Evolutionary conservation across 2,113 vertebrate species (phyloP), one percentile per base, ranked within the genome.

Genomic region (Cynocephalus volans): DNA sequence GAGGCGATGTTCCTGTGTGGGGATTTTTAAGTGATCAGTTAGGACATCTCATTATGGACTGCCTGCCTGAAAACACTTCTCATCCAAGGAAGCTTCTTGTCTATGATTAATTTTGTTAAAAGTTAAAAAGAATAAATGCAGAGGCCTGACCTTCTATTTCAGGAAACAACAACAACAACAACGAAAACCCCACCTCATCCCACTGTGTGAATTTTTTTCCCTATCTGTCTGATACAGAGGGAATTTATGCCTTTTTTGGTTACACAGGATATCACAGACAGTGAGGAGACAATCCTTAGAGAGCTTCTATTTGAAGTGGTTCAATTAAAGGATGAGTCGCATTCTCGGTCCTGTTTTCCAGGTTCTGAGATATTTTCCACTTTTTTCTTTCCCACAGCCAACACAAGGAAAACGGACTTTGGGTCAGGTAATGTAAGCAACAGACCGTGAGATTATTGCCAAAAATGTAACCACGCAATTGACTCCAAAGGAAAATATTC

Each of bases 351-450:
- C 33, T 95, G 50, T 98, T 96, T 97, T 97, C 96, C 96, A 94
- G 87, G 87, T 98, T 91, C 86, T 94, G 92, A 95, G 94, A 82
- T 97, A 95, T 98, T 99, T 98, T 97, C 95, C 92, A 96, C 81
- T 5, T 97, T 97, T 98, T 98, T 95, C 97, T 97, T 98, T 97
- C 98, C 98, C 98, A 98, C 97, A 98, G 98, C 97, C 96, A 98
- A 96, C 2, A 2, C 94, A 97, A 97, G 97, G 96, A 95, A 98
- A 98, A 97, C 60, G 97, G 95, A 97, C 96, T 93, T 91, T 67
- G 79, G 98, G 98, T 98, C 98, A 98, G 98, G 98, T 98, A 98
- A 98, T 98, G 98, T 98, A 97, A 98, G 97, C 98, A 99, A 96
- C 98, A 98, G 96, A 94, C 92, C 75, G 41, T 21, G 90, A 97